These are phyloP conservation scores for Carettochelys insculpta DNA, from an alignment of 2,113 vertebrate genomes.

Conservation along the genomic window DNA sequence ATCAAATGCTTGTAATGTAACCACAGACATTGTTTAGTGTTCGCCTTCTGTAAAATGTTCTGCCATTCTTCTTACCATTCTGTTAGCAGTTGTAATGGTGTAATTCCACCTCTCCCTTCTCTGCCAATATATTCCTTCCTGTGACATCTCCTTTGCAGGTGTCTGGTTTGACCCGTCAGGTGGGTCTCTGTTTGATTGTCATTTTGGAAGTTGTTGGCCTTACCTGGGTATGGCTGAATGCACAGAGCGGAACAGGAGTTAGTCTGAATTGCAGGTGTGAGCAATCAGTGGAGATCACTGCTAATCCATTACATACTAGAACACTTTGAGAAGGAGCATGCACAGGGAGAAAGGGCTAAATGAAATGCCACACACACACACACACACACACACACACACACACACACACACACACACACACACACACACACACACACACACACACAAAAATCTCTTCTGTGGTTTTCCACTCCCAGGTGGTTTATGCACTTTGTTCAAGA, in stretches of 20 bases:
- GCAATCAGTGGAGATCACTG: constrained; percentile 85
- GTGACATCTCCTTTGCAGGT: constrained; percentile 68
- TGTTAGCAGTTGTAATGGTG: constrained; percentile 57
- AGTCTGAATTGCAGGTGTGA: constrained; percentile 87
- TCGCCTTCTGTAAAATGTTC: constrained; percentile 1
- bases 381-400: no score
- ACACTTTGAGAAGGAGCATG: constrained; percentile 65
- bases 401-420: no score
- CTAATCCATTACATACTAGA: constrained; percentile 85
- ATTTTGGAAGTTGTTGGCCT: constrained; percentile 85
- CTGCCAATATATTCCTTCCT: constrained; percentile 6
- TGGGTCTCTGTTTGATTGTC: constrained; percentile 90
- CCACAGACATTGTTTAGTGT: background rate
- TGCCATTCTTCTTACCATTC: background rate
- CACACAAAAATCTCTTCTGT: background rate
- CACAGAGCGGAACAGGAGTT: constrained; percentile 81
- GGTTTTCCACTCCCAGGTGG: constrained; percentile 14
- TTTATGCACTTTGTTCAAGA: constrained; percentile 33
- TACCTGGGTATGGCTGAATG: constrained; percentile 87
- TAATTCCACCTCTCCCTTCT: constrained; percentile 58
- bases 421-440: no score
- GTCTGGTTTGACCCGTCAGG: constrained; percentile 82
- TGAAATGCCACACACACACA: constrained; percentile 47
- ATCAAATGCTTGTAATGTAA: background rate
- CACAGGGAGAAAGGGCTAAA: constrained; percentile 56